Evolutionary conservation across 2,113 vertebrate species (phyloP), one percentile per base, ranked within the genome.

Genomic region (Eubucco bourcierii): DNA sequence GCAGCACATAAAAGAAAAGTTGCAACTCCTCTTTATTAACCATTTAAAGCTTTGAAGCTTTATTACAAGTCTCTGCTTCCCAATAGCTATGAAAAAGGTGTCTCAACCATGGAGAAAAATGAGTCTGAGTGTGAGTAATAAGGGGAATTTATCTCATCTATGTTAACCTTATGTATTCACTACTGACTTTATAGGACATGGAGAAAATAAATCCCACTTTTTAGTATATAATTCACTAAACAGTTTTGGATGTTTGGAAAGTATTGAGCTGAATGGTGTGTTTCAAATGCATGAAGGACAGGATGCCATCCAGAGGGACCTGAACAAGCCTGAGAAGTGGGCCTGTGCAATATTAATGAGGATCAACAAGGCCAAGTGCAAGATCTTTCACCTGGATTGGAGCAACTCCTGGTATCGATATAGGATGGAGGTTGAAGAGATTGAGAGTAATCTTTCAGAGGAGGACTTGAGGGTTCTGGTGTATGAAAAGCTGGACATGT

Each of bases 361-460:
- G 23, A 24, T 52, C 50, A 52, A 52, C 50, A 52, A 52, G 23
- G 50, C 50, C 23, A 52, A 52, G 50, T 50, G 47, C 47, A 50
- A 50, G 47, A 50, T 12, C 47, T 50, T 23, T 50, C 47, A 50
- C 21, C 47, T 23, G 20, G 20, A 27, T 44, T 15, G 9, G 64
- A 41, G 39, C 64, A 66, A 31, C 18, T 19, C 28, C 28, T 14
- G 18, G 64, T 65, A 65, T 31, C 12, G 25, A 7, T 31, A 31
- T 14, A 61, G 16, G 3, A 16, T 78, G 21, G 2, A 7, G 12
- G 10, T 50, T 12, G 33, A 46, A 28, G 8, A 5, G 20, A 60
- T 12, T 0, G 2, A 66, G n/a, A 72, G 9, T 15, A 47, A 29
- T 17, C 28, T 9, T 55, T 6, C 3, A 0, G 2, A 31, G 47